A percentile compares a stretch with the other conserved stretches of the same genome.
Evolutionary conservation across 2,113 vertebrate genomes (phyloP).

Genomic region (Lepus europaeus): DNA sequence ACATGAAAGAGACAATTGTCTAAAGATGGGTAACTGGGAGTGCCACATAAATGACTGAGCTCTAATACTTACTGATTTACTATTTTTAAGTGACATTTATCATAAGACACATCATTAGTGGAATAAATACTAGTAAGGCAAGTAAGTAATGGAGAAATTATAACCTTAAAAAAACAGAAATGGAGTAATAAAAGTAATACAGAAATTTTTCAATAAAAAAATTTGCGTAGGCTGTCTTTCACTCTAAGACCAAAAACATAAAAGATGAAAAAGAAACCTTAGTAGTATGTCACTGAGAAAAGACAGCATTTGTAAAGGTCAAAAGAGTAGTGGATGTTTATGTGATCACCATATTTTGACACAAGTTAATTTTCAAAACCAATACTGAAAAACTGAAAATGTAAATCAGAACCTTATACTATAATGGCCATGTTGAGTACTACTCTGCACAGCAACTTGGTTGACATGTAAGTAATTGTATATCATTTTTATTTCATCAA

Average conservation of each 20-base stretch:
- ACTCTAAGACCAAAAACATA: neutral
- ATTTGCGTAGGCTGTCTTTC: neutral
- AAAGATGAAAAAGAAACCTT: neutral
- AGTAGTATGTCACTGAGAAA: neutral
- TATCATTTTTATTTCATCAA: neutral
- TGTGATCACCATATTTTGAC: neutral
- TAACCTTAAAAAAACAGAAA: conserved; percentile 3
- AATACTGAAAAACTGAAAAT: neutral
- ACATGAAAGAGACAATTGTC: neutral
- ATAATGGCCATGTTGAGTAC: neutral
- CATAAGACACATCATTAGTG: neutral
- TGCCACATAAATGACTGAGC: neutral
- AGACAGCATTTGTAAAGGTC: neutral
- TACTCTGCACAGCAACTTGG: neutral
- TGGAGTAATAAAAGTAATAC: neutral
- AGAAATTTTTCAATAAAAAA: neutral
- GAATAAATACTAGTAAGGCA: neutral
- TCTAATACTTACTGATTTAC: neutral
- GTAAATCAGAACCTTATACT: neutral
- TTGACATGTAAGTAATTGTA: neutral
- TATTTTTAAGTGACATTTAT: neutral
- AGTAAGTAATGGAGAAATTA: neutral
- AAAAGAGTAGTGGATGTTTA: neutral
- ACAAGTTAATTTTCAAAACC: neutral
- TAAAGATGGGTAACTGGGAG: neutral